These are phyloP conservation scores for Typhlichthys subterraneus DNA, from an alignment of 2,797 vertebrate genomes.

Conservation along the genomic window DNA sequence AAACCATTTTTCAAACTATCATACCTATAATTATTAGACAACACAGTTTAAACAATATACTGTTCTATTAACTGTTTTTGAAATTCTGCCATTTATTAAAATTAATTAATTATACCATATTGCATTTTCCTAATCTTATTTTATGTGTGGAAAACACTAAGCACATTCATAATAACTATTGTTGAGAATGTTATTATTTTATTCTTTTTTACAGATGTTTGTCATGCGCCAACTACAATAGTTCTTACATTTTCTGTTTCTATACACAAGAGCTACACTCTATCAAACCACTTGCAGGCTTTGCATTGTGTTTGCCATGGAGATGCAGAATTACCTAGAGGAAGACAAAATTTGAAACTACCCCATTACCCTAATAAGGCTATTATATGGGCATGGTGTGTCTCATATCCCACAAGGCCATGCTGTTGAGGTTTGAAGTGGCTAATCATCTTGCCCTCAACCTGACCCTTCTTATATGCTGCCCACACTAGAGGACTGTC, in stretches of 20 bases:
- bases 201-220: constrained; percentile 33
- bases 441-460: constrained; percentile 62
- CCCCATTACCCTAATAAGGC: constrained; percentile 77
- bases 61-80: too few relatives aligned
- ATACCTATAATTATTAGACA: too few relatives aligned
- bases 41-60: too few relatives aligned
- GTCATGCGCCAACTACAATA: constrained; percentile 64
- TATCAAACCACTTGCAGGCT: constrained; percentile 54
- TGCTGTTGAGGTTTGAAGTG: constrained; percentile 50
- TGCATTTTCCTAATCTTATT: constrained; percentile 40
- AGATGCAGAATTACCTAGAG: constrained; percentile 59
- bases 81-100: too few relatives aligned
- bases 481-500: constrained; percentile 38
- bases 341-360: constrained; percentile 62
- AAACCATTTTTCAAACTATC: too few relatives aligned
- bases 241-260: constrained; percentile 22
- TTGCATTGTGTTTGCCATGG: constrained; percentile 43
- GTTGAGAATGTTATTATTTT: constrained; percentile 38
- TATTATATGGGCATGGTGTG: constrained; percentile 57
- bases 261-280: constrained; percentile 24
- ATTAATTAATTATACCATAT: too few relatives aligned
- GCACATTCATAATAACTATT: constrained; percentile 16
- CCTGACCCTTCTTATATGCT: constrained; percentile 16
- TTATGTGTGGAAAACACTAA: constrained; percentile 50
- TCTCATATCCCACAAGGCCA: constrained; percentile 47